Evolutionary conservation across 2,797 vertebrate species (phyloP).

Genomic region (Hydrolagus colliei): DNA sequence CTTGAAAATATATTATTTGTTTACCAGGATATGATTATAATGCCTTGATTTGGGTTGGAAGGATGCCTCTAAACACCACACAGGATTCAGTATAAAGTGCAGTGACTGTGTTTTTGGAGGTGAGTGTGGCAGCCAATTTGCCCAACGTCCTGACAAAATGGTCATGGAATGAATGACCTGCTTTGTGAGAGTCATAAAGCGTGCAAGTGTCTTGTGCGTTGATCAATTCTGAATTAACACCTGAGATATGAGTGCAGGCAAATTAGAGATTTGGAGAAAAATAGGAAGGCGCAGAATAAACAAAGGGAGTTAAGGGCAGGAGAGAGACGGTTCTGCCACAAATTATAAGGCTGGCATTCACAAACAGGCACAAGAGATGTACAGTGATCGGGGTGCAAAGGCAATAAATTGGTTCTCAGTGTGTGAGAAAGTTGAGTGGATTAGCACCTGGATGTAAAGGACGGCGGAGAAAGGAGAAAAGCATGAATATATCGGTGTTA

Average conservation of each 20-base stretch:
- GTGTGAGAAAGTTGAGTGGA: constrained; percentile 20
- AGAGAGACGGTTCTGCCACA: constrained; percentile 11
- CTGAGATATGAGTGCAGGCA: constrained; percentile 9
- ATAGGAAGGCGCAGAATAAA: not conserved
- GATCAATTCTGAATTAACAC: constrained; percentile 28
- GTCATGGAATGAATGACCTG: too few species aligned
- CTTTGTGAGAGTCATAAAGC: too few species aligned
- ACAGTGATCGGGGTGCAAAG: not conserved
- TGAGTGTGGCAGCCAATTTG: too few species aligned
- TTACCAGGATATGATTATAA: too few species aligned
- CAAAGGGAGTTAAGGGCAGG: constrained; percentile 23
- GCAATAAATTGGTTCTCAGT: not conserved
- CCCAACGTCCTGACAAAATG: too few species aligned
- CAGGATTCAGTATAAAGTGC: too few species aligned
- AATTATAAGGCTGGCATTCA: constrained; percentile 26
- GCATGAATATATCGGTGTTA: not conserved
- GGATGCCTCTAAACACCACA: too few species aligned
- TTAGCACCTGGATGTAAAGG: constrained; percentile 4
- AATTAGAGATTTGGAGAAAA: constrained; percentile 11
- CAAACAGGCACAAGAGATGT: constrained; percentile 12
- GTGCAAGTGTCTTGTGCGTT: not conserved
- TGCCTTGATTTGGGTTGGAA: too few species aligned
- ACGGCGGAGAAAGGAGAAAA: not conserved
- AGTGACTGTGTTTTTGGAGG: too few species aligned
- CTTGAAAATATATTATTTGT: too few species aligned